Evolutionary conservation across 2,888 invertebrate genomes (phyloP), one percentile per base, ranked within the genome.

Genomic region (Tricholauxania praeusta): DNA sequence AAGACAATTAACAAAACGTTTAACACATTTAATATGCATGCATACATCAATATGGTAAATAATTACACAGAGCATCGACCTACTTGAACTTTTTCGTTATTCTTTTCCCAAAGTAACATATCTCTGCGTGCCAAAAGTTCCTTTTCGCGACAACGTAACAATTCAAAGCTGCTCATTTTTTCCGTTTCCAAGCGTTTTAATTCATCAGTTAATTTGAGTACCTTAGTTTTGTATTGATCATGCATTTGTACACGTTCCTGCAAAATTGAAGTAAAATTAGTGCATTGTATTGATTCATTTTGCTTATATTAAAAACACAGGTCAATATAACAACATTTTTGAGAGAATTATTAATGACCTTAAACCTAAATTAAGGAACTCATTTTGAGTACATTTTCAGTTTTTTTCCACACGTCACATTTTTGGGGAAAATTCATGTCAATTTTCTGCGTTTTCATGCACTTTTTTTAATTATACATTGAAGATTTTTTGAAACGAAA

Each of bases 71-170:
- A 39, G 39, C 39, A 39, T 53, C 10, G 15, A 51, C 39, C 67
- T 49, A 88, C 87, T 82, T 88, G 87, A 67, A 87, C 85, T 78
- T 87, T 87, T 74, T 87, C 88, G 72, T 87, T 88, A 72, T 85
- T 87, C 77, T 87, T 87, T 72, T 87, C 87, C 87, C 88, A 88
- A 3, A 86, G 73, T 12, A 87, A 67, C 87, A 88, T 88, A 66
- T 88, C 87, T 73, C 83, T 87, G 65, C 86, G 82, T 0, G 88
- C 88, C 12, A 86, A 68, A 1, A 88, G 76, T 74, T 87, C 86
- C 53, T 83, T 82, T 75, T 92, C 92, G 53, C 90, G 89, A 72
- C 89, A 89, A 77, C 90, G 89, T 59, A 92, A 82, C 73, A 90
- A 85, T 39, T 89, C 88, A 78, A 92, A 88, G 32, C 89, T 89